Evolutionary conservation across 1,140 invertebrate genomes (phyloP), one percentile per base, ranked within the genome.

Genomic region (Drosophila paulistorum): DNA sequence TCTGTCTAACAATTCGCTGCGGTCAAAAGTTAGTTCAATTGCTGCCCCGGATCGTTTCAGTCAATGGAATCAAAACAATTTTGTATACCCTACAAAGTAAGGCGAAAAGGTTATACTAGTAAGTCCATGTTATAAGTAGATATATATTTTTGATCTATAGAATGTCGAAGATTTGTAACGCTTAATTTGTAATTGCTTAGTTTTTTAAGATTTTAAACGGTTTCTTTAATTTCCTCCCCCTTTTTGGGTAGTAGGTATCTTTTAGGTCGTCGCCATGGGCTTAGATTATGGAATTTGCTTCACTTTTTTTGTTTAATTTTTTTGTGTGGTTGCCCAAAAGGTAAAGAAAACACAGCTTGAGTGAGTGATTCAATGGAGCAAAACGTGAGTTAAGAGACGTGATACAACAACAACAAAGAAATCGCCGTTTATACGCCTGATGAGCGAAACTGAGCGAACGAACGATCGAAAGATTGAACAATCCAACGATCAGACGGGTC

Each of bases 401-500:
- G 83, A 86, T 74, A 71, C 82, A 77, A 70, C 79, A 87, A 76
- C 81, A 77, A 55, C 76, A 80, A 66, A 87, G 83, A 80, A 76
- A 80, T 77, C 79, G 51, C 64, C 82, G 68, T 89, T 89, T 89
- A 84, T 89, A 89, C 81, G 84, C 71, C 84, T 89, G 84, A 89
- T 90, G 85, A 89, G 85, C 85, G 66, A 61, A 76, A 60, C 73
- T 69, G 74, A 57, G 59, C 73, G 23, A 58, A 64, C 64, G 72
- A 48, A 45, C 61, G 58, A 42, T 39, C 60, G 30, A 45, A 14
- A 6, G 48, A 58, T 13, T 57, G 69, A 10, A 17, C 39, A 26
- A 26, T 26, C 26, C 26, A 26, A 30, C 30, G 30, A 30, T 30
- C 30, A 30, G 30, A 30, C 30, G 30, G 30, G 5, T 30, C 67